Percentiles rank a stretch among this genome's conserved stretches.
phyloP scores from a whole-genome alignment of 2,888 invertebrate genomes.

The Sarcophaga subvicina region DNA sequence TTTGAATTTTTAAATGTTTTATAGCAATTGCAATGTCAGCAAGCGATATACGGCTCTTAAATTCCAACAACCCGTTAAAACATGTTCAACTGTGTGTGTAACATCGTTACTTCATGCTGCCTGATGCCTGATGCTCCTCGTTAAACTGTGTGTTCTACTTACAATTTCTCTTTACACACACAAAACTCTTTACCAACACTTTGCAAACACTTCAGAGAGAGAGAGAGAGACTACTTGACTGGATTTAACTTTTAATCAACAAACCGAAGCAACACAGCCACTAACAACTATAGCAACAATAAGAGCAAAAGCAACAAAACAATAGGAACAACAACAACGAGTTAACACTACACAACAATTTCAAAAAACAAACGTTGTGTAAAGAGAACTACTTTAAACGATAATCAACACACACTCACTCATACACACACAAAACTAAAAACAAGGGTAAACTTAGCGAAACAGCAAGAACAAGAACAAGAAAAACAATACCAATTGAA shows the following conservation, averaged over 20 bases:
- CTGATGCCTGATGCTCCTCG: neutral
- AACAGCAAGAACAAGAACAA: neutral
- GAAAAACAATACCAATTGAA: too few species aligned
- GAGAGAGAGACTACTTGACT: slow-evolving; percentile 52
- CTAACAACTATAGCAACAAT: slow-evolving; percentile 9
- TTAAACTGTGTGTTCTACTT: slow-evolving; percentile 18
- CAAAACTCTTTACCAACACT: slow-evolving; percentile 31
- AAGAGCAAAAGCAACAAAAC: neutral
- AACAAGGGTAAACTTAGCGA: neutral
- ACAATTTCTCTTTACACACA: slow-evolving; percentile 12
- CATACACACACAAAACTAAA: slow-evolving; percentile 1
- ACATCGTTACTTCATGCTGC: neutral
- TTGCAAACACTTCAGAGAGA: slow-evolving; percentile 39
- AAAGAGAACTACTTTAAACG: slow-evolving; percentile 37
- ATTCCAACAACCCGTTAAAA: neutral
- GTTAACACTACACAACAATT: neutral
- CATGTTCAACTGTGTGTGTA: neutral
- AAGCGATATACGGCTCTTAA: neutral
- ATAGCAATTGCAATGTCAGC: neutral
- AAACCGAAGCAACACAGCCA: slow-evolving; percentile 18
- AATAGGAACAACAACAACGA: neutral
- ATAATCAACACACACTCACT: neutral
- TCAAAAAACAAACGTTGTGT: slow-evolving; percentile 31
- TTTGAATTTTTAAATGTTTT: neutral
- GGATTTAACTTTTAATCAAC: slow-evolving; percentile 45